Conservation (phyloP, 2,888 invertebrate species). For the Heteromurus nitidus region DNA sequence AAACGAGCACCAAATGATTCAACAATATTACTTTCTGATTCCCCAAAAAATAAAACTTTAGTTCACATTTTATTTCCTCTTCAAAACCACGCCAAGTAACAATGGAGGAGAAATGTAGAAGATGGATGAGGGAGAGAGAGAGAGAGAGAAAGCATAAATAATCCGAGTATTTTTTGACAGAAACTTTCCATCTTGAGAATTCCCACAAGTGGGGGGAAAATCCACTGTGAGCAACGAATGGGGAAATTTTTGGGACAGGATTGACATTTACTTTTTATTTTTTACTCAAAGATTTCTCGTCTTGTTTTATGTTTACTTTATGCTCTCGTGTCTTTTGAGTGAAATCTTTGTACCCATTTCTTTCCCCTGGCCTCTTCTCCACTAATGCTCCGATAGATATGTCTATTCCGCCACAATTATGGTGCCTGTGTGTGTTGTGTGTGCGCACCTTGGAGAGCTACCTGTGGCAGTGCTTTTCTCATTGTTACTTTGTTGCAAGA, state of each 20-base stretch:
- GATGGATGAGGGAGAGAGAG: background rate
- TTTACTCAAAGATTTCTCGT: background rate
- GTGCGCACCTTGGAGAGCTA: background rate
- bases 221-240: background rate
- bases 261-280: background rate
- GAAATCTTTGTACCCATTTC: background rate
- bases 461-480: background rate
- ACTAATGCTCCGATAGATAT: background rate
- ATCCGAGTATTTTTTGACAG: too few species aligned
- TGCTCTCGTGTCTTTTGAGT: background rate
- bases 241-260: background rate
- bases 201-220: background rate
- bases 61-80: too few species aligned
- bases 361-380: background rate
- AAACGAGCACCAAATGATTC: too few species aligned
- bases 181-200: too few species aligned
- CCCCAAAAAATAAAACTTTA: too few species aligned
- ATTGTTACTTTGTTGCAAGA: background rate
- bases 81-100: too few species aligned
- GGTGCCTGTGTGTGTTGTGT: too few species aligned
- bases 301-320: background rate
- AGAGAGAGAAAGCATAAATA: too few species aligned
- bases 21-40: too few species aligned
- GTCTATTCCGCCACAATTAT: too few species aligned
- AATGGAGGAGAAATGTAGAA: background rate